A percentile compares a stretch with the other conserved stretches of the same genome.
These are phyloP conservation scores for Gavia stellata DNA, from an alignment of 2,113 vertebrate species.

Conservation along the genomic window DNA sequence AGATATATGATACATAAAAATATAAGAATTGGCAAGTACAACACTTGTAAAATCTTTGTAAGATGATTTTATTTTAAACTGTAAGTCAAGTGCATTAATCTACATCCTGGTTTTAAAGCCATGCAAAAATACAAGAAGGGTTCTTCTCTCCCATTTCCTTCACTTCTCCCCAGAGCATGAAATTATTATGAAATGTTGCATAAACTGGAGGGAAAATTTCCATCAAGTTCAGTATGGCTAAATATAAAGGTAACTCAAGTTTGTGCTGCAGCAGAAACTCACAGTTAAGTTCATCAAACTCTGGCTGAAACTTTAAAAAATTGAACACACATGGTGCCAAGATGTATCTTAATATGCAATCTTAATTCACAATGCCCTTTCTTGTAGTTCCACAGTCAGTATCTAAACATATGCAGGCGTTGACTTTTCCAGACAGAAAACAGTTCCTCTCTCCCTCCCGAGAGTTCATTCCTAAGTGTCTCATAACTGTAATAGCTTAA, in stretches of 20 bases:
- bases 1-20: background rate
- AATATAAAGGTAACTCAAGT: background rate
- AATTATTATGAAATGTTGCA: slow-evolving; percentile 1
- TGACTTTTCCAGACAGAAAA: background rate
- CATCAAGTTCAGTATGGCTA: background rate
- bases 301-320: background rate
- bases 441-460: background rate
- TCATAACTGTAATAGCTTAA: background rate
- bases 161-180: background rate
- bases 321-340: background rate
- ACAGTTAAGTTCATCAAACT: background rate
- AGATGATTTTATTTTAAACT: background rate
- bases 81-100: background rate
- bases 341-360: background rate
- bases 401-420: background rate
- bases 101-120: background rate
- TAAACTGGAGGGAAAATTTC: background rate
- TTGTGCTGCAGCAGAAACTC: background rate
- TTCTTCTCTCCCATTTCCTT: background rate
- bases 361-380: background rate
- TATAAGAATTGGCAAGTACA: background rate
- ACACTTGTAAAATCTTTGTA: background rate
- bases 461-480: background rate
- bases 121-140: background rate
- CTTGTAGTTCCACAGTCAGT: background rate